These are phyloP conservation scores for Drosophila quadrilineata DNA, from an alignment of 1,140 invertebrate species.

Conservation along the genomic window DNA sequence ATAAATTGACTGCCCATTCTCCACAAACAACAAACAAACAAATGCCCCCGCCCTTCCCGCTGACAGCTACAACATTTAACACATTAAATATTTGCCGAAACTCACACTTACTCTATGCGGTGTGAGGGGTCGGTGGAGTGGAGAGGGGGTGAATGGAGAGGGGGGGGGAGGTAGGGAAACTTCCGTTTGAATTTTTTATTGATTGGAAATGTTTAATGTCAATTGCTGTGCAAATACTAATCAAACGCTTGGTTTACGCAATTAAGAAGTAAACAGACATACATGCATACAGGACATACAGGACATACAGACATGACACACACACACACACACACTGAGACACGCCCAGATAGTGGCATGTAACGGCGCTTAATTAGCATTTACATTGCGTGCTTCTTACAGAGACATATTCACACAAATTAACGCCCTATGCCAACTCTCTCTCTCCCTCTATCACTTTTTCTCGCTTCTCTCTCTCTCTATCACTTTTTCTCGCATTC, in stretches of 20 bases:
- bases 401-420: conserved; percentile 69
- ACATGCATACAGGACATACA: background rate
- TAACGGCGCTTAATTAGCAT: conserved; percentile 60
- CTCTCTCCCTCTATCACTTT: background rate
- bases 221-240: conserved; percentile 74
- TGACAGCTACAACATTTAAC: background rate
- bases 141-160: too few relatives aligned
- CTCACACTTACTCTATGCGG: conserved; percentile 48
- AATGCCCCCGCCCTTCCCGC: background rate
- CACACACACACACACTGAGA: background rate
- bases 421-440: conserved; percentile 33
- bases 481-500: background rate
- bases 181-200: conserved; percentile 74
- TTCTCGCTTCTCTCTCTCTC: too few relatives aligned
- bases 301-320: too few relatives aligned
- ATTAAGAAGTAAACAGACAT: conserved; percentile 59
- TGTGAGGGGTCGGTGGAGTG: too few relatives aligned
- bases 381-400: conserved; percentile 69
- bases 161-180: too few relatives aligned
- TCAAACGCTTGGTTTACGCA: conserved; percentile 72
- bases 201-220: conserved; percentile 73
- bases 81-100: conserved; percentile 68
- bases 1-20: too few relatives aligned
- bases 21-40: background rate
- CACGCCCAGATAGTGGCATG: conserved; percentile 26